Percentiles rank a stretch among this genome's conserved stretches.
Evolutionary conservation across 2,113 vertebrate genomes (phyloP).

Genomic region (Menidia beryllina): DNA sequence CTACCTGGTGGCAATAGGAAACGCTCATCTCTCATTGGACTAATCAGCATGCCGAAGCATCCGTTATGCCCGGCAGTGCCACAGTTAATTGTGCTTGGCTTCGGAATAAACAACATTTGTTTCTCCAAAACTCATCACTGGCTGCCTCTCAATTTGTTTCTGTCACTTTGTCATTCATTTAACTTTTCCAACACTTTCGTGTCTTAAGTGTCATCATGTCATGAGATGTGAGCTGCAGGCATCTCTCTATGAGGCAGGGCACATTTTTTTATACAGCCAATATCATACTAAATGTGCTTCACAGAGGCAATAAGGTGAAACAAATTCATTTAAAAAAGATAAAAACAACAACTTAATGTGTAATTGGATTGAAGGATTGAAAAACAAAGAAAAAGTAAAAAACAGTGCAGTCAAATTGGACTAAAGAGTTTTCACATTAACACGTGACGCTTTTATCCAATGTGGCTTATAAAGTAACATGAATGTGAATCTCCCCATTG

Average conservation of each 20-base stretch:
- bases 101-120: constrained; percentile 78
- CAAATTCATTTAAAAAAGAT: no score
- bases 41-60: constrained; percentile 78
- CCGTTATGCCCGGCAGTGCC: constrained; percentile 76
- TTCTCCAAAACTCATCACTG: constrained; percentile 65
- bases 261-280: no score
- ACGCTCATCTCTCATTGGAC: constrained; percentile 75
- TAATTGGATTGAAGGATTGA: no score
- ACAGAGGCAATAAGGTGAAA: no score
- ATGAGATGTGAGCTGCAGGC: not conserved
- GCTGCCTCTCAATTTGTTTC: constrained; percentile 64
- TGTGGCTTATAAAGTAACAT: no score
- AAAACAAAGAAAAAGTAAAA: no score
- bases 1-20: constrained; percentile 71
- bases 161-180: constrained; percentile 47
- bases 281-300: no score
- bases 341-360: no score
- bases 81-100: constrained; percentile 80
- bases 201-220: not conserved
- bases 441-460: no score
- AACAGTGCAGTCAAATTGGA: no score
- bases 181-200: not conserved
- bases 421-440: no score
- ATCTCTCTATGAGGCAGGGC: not conserved
- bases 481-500: no score